Conservation (phyloP, 2,888 invertebrate species). For the Uloborus plumipes region DNA sequence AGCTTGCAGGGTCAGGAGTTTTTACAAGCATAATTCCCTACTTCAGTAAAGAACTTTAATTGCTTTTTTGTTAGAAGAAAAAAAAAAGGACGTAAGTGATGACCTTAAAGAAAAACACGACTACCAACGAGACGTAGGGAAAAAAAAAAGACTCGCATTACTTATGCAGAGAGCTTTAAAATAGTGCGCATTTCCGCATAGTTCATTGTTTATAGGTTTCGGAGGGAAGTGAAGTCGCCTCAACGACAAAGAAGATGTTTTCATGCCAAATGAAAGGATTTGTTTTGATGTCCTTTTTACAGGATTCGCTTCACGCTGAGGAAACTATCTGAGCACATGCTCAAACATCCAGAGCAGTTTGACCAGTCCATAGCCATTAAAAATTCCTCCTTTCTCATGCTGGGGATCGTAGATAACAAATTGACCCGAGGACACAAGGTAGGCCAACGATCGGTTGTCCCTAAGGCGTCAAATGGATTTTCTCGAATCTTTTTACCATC, state of each 20-base stretch:
- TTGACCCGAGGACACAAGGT: conserved; percentile 28
- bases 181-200: conserved; percentile 41
- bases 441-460: conserved; percentile 45
- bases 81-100: conserved; percentile 3
- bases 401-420: conserved; percentile 3
- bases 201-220: conserved; percentile 37
- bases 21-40: neutral
- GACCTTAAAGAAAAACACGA: conserved; percentile 15
- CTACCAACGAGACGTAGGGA: neutral
- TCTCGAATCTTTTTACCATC: neutral
- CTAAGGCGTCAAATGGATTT: neutral
- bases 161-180: conserved; percentile 21
- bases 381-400: conserved; percentile 23
- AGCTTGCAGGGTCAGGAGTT: too few species aligned
- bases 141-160: neutral
- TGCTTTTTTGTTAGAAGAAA: neutral
- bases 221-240: neutral
- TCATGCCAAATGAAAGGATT: conserved; percentile 4
- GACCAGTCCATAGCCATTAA: conserved; percentile 33
- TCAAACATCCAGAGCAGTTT: conserved; percentile 24
- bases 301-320: neutral
- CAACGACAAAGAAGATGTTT: conserved; percentile 34
- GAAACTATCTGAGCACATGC: neutral
- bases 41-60: conserved; percentile 14
- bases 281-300: conserved; percentile 10